Percentiles rank a stretch among this genome's conserved stretches.
phyloP scores from a whole-genome alignment of 2,113 vertebrate species.

The Conger conger region DNA sequence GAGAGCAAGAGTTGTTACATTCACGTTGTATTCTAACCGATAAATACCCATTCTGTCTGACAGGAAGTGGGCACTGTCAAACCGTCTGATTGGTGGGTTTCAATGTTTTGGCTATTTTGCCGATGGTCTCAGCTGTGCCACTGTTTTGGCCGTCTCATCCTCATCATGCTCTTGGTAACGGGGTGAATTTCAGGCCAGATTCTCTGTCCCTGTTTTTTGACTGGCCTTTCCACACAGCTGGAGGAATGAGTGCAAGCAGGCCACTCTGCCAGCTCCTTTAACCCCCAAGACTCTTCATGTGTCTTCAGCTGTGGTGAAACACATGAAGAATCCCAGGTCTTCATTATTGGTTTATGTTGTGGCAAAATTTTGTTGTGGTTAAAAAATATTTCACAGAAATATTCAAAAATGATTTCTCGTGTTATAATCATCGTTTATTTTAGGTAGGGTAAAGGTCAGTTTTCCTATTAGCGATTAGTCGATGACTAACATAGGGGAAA shows the following conservation, averaged over 20 bases:
- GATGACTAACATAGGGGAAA: neutral
- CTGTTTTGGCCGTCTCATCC: neutral
- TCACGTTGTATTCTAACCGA: too few relatives aligned
- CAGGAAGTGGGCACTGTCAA: neutral
- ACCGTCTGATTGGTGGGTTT: neutral
- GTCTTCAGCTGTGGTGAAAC: neutral
- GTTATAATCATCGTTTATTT: neutral
- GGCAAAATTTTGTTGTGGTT: neutral
- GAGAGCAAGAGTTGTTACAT: neutral
- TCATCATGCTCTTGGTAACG: neutral
- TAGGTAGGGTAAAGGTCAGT: slow-evolving; percentile 3
- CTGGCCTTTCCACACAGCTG: neutral
- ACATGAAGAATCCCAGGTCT: neutral
- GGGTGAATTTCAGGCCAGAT: neutral
- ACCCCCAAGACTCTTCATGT: neutral
- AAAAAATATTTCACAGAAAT: neutral
- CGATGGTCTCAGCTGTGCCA: neutral
- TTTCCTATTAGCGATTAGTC: neutral
- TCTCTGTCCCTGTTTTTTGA: neutral
- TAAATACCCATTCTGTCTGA: neutral
- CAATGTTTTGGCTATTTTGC: neutral
- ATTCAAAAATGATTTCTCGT: neutral
- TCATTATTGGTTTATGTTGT: slow-evolving; percentile 9
- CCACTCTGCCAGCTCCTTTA: neutral
- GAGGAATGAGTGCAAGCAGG: neutral